These are phyloP conservation scores for Phoxinus phoxinus DNA, from an alignment of 2,113 vertebrate genomes.

Conservation along the genomic window DNA sequence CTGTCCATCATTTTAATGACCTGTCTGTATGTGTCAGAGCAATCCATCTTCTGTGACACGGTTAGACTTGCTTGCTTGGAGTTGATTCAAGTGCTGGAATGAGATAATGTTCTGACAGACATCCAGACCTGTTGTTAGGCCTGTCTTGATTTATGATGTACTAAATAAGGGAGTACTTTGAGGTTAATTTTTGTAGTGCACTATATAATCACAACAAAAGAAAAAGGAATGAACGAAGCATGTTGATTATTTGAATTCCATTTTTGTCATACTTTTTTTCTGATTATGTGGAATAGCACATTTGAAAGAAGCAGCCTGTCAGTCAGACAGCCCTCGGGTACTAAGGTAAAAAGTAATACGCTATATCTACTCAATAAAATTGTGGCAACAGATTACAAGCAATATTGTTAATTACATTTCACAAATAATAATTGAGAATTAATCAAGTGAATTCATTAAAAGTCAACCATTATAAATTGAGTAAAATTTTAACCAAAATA, in stretches of 20 bases:
- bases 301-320: not conserved
- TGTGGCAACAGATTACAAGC: too few species aligned
- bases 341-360: too few species aligned
- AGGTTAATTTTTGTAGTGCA: not conserved
- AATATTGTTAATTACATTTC: too few species aligned
- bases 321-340: not conserved
- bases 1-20: slow-evolving; percentile 66
- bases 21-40: slow-evolving; percentile 66
- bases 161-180: not conserved
- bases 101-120: slow-evolving; percentile 55
- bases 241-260: not conserved
- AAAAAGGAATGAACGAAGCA: too few species aligned
- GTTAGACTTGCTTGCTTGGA: slow-evolving; percentile 55
- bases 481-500: too few species aligned
- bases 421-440: too few species aligned
- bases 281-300: not conserved
- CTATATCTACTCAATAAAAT: too few species aligned
- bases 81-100: slow-evolving; percentile 60
- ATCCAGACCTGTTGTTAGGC: slow-evolving; percentile 37
- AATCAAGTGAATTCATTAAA: too few species aligned
- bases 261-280: not conserved
- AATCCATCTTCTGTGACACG: slow-evolving; percentile 65
- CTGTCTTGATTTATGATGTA: slow-evolving; percentile 13
- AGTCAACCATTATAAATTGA: too few species aligned
- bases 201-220: not conserved